Conservation (phyloP, 2,797 vertebrate species). For the Mycteria americana region DNA sequence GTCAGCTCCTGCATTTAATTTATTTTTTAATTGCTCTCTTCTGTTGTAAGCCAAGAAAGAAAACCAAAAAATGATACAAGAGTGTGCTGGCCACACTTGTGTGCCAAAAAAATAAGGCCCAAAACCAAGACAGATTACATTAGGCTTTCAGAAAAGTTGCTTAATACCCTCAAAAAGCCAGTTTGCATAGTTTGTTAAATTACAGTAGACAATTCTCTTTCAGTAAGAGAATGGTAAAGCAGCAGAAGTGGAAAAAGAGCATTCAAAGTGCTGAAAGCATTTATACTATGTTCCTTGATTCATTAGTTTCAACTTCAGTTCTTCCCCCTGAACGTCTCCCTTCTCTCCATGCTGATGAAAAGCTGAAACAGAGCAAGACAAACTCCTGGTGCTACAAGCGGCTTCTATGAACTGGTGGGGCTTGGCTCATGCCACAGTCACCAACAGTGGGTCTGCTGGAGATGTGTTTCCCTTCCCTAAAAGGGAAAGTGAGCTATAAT, state of each 20-base stretch:
- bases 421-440: neutral
- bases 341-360: neutral
- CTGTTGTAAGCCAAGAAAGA: neutral
- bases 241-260: neutral
- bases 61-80: neutral
- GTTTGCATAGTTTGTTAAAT: neutral
- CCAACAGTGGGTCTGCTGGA: neutral
- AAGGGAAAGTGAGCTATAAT: neutral
- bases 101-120: neutral
- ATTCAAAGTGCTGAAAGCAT: neutral
- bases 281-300: neutral
- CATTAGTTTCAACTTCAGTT: neutral
- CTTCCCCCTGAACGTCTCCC: fast-evolving
- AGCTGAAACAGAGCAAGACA: neutral
- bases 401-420: neutral
- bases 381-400: neutral
- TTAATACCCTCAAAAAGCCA: neutral
- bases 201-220: neutral
- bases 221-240: neutral
- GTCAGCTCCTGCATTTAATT: neutral
- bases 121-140: neutral
- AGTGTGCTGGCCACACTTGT: neutral
- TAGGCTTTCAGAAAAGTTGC: neutral
- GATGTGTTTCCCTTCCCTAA: neutral
- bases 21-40: neutral